Evolutionary conservation across 1,140 invertebrate species (phyloP).

Genomic region (Solenopsis fugax): DNA sequence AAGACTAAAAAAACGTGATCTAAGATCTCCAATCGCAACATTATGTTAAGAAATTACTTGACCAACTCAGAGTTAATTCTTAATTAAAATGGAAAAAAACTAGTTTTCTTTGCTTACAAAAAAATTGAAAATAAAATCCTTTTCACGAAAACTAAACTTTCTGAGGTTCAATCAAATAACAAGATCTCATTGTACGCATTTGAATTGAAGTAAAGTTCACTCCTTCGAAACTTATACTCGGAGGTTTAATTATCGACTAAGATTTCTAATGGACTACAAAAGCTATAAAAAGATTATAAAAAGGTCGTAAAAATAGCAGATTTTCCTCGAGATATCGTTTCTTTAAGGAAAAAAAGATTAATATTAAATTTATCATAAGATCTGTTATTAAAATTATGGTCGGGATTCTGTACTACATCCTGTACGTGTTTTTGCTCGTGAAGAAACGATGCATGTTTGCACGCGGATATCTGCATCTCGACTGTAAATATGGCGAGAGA

Average conservation of each 20-base stretch:
- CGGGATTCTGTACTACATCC: neutral
- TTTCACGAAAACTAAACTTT: conserved; percentile 26
- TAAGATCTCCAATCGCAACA: neutral
- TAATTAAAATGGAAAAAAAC: conserved; percentile 5
- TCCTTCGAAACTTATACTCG: neutral
- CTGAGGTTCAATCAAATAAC: conserved; percentile 29
- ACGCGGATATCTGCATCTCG: conserved; percentile 69
- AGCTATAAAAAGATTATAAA: neutral
- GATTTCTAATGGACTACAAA: conserved; percentile 10
- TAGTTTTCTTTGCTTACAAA: conserved; percentile 11
- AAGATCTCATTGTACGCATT: conserved; percentile 34
- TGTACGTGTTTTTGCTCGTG: neutral
- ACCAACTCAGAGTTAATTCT: neutral
- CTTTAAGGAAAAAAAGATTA: neutral
- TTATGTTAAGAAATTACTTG: neutral
- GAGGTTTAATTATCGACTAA: conserved; percentile 28
- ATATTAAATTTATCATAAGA: conserved; percentile 6
- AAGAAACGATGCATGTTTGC: conserved; percentile 66
- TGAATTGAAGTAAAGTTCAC: conserved; percentile 29
- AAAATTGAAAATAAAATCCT: neutral
- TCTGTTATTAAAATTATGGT: conserved; percentile 48
- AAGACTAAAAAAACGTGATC: neutral
- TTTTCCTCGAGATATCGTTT: neutral
- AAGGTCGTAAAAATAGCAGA: neutral
- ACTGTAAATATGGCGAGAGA: conserved; percentile 67